A percentile compares a stretch with the other conserved stretches of the same genome.
These are phyloP conservation scores for Pomatorhinus ruficollis DNA, from an alignment of 2,113 vertebrate species.

Conservation along the genomic window DNA sequence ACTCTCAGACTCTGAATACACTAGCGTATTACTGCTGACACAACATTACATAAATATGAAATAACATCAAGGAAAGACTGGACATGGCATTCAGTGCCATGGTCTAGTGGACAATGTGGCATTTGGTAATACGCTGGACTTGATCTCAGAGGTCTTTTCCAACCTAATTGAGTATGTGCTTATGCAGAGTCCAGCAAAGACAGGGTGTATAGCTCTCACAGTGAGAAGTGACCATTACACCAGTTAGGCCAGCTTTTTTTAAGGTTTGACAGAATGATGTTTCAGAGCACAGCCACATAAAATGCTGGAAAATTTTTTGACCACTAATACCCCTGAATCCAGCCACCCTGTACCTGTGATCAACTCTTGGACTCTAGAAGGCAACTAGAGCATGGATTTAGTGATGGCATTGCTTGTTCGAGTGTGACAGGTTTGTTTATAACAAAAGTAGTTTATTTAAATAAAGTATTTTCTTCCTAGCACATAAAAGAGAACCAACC, in stretches of 20 bases:
- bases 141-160: neutral
- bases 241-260: neutral
- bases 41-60: neutral
- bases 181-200: neutral
- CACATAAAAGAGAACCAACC: neutral
- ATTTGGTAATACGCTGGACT: neutral
- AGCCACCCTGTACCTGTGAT: neutral
- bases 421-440: neutral
- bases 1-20: neutral
- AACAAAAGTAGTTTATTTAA: slow-evolving; percentile 14
- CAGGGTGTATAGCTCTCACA: neutral
- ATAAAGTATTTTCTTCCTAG: neutral
- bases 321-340: neutral
- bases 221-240: neutral
- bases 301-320: neutral
- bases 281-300: neutral
- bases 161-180: neutral
- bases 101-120: neutral
- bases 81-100: neutral
- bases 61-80: neutral
- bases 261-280: neutral
- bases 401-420: neutral
- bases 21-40: neutral
- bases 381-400: neutral
- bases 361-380: neutral